These are phyloP conservation scores for Catamblyrhynchus diadema DNA, from an alignment of 2,797 vertebrate species.

Conservation along the genomic window DNA sequence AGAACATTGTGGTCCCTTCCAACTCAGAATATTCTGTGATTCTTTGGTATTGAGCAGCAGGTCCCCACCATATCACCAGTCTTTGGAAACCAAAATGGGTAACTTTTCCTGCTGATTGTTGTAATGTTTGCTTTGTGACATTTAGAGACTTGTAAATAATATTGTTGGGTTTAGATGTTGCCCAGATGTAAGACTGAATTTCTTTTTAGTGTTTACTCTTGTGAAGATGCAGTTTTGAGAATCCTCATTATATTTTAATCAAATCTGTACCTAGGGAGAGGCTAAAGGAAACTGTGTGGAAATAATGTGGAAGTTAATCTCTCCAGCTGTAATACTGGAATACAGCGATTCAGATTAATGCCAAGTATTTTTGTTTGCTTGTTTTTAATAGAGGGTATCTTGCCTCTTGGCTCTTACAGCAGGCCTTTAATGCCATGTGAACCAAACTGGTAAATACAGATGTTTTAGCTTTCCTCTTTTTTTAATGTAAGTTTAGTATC, in stretches of 20 bases:
- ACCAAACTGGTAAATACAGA: background rate
- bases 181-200: background rate
- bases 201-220: constrained; percentile 14
- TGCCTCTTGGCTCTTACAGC: background rate
- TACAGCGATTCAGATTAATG: constrained; percentile 27
- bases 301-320: constrained; percentile 33
- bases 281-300: constrained; percentile 15
- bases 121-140: background rate
- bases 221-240: constrained; percentile 34
- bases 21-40: background rate
- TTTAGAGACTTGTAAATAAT: background rate
- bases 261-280: constrained; percentile 43
- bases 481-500: background rate
- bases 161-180: background rate
- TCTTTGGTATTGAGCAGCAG: background rate
- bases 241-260: constrained; percentile 53
- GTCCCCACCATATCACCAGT: background rate
- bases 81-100: background rate
- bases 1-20: background rate
- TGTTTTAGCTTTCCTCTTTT: background rate
- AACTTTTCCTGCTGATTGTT: background rate
- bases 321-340: background rate
- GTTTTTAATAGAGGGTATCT: background rate
- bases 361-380: background rate
- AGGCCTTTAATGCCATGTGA: constrained; percentile 6